Evolutionary conservation across 2,113 vertebrate genomes (phyloP).

Genomic region (Sylvietta virens): DNA sequence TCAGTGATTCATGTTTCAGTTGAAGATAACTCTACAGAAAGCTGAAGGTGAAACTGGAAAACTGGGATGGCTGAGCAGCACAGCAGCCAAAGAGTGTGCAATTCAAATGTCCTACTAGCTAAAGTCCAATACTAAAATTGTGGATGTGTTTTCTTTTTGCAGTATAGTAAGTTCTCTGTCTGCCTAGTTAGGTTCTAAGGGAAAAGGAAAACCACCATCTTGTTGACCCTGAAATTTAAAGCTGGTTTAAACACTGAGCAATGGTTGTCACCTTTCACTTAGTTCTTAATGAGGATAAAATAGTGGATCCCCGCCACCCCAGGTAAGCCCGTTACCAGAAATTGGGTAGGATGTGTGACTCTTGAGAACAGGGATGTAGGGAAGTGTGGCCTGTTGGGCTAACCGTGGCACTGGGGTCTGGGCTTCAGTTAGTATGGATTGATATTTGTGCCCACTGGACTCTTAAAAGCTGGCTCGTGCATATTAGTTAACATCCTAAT

Average conservation of each 20-base stretch:
- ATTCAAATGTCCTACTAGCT: not conserved
- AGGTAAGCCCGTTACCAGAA: not conserved
- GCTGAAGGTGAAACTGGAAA: not conserved
- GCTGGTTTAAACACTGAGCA: not conserved
- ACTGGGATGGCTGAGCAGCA: not conserved
- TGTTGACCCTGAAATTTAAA: not conserved
- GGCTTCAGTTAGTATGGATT: not conserved
- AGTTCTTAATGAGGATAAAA: not conserved
- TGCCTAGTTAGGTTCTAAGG: not conserved
- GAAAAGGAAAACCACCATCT: not conserved
- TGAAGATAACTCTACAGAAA: not conserved
- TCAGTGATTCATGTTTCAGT: not conserved
- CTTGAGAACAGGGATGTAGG: accelerated
- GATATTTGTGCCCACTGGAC: accelerated
- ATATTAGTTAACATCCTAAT: not conserved
- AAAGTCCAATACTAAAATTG: not conserved
- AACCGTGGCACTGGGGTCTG: not conserved
- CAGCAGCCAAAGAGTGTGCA: not conserved
- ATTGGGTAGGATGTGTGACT: not conserved
- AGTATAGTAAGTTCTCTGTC: not conserved
- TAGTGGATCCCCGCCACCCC: not conserved
- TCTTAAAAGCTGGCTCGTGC: not conserved
- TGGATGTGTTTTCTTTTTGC: not conserved
- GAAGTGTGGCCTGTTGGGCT: not conserved
- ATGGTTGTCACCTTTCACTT: not conserved